Conservation (phyloP, 2,888 invertebrate genomes). For the Calameuta pallipes region DNA sequence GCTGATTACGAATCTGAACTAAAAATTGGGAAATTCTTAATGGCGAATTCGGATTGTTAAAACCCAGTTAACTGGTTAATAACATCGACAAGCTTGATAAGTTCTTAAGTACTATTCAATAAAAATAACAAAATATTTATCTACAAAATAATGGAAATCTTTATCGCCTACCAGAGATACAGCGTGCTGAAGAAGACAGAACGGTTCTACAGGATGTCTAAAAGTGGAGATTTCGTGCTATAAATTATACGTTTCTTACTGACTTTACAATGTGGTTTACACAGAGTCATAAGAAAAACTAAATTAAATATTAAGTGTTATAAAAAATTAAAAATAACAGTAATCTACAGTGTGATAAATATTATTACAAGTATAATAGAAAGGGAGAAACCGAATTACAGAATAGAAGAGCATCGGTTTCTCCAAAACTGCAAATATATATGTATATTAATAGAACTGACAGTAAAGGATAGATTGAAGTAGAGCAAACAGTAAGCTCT, state of each 20-base stretch:
- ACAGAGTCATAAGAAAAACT: neutral
- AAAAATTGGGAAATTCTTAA: too few relatives aligned
- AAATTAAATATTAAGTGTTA: neutral
- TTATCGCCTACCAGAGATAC: neutral
- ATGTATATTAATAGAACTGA: neutral
- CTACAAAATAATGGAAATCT: neutral
- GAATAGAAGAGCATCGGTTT: neutral
- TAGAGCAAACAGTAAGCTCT: neutral
- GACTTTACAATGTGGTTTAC: neutral
- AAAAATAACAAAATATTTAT: neutral
- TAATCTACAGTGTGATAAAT: neutral
- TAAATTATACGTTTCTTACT: neutral
- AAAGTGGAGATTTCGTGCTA: neutral
- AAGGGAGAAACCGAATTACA: neutral
- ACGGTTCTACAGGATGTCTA: neutral
- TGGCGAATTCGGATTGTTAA: too few relatives aligned
- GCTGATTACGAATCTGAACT: too few relatives aligned
- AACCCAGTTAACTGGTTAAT: neutral
- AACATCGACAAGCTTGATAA: neutral
- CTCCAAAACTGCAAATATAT: neutral
- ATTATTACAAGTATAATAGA: neutral
- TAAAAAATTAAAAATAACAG: neutral
- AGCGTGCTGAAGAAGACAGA: too few relatives aligned
- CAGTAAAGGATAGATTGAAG: neutral
- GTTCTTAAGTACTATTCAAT: neutral